A percentile compares a stretch with the other conserved stretches of the same genome.
phyloP scores from a whole-genome alignment of 2,113 vertebrate species.

The Phoenicopterus ruber region DNA sequence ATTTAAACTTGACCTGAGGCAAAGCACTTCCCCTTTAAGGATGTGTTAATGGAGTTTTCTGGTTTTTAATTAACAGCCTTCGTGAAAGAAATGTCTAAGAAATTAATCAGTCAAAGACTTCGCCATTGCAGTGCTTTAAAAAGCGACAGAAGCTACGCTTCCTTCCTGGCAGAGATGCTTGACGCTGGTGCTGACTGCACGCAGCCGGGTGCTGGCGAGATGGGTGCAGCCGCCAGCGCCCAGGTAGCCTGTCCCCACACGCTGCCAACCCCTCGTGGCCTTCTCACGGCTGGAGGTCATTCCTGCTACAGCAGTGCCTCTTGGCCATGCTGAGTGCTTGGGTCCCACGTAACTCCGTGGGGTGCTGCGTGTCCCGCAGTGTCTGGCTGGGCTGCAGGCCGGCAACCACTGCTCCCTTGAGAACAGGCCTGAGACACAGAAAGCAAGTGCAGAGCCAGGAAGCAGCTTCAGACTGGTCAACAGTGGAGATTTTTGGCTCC shows the following conservation, averaged over 20 bases:
- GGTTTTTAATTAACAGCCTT: not conserved
- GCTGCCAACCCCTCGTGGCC: too few species aligned
- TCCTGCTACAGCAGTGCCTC: not conserved
- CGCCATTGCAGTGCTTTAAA: not conserved
- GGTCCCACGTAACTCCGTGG: fast-evolving
- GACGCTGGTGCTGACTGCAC: fast-evolving
- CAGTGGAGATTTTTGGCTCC: not conserved
- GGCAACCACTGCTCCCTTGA: not conserved
- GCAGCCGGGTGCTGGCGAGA: not conserved
- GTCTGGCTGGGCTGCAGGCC: not conserved
- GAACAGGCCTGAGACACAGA: too few species aligned
- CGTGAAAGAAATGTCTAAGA: not conserved
- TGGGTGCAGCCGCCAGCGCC: not conserved
- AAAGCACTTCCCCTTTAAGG: not conserved
- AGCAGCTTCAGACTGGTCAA: not conserved
- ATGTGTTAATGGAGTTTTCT: not conserved
- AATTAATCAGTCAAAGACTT: not conserved
- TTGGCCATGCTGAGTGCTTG: fast-evolving
- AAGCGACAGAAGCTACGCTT: fast-evolving
- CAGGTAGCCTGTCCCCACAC: too few species aligned
- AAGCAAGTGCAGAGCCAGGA: not conserved
- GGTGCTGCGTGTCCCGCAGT: not conserved
- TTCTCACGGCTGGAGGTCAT: not conserved
- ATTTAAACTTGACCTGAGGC: not conserved
- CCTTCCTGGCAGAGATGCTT: not conserved